Percentiles rank a stretch among this genome's conserved stretches.
These are phyloP conservation scores for Ptychadena robeensis DNA, from an alignment of 2,797 vertebrate genomes.

Conservation along the genomic window DNA sequence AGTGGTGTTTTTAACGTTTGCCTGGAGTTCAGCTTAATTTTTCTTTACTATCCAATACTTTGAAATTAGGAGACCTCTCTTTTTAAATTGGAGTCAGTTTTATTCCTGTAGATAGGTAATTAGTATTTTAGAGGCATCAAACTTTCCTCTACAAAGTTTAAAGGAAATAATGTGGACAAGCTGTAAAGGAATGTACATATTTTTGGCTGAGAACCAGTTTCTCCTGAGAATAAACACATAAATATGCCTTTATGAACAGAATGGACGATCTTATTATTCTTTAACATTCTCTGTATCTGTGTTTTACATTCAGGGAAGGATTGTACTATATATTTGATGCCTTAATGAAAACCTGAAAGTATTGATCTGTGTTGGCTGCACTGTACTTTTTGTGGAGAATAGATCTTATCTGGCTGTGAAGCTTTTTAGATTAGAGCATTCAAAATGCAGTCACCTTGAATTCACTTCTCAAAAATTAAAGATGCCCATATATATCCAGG, in stretches of 20 bases:
- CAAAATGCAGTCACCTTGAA: neutral
- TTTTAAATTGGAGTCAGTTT: neutral
- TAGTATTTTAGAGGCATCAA: conserved; percentile 3
- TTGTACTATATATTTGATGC: conserved; percentile 1
- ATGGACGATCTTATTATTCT: neutral
- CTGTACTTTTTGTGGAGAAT: neutral
- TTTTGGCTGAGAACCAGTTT: neutral
- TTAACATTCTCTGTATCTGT: conserved; percentile 3
- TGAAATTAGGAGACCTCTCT: neutral
- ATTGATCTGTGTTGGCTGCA: conserved; percentile 7
- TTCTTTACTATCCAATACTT: neutral
- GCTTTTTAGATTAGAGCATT: neutral
- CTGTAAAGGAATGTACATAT: neutral
- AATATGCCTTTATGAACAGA: neutral
- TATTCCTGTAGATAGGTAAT: neutral
- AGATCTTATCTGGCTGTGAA: neutral
- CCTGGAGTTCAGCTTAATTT: neutral
- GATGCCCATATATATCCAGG: neutral
- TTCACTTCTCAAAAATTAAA: neutral
- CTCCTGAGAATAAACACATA: conserved; percentile 2
- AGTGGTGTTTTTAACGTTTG: neutral
- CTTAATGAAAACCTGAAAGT: conserved; percentile 12
- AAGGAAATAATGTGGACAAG: neutral
- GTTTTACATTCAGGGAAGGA: conserved; percentile 9
- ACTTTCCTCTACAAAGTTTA: neutral